Evolutionary conservation across 2,888 invertebrate species (phyloP), one percentile per base, ranked within the genome.

Genomic region (Odontocolon sp.): DNA sequence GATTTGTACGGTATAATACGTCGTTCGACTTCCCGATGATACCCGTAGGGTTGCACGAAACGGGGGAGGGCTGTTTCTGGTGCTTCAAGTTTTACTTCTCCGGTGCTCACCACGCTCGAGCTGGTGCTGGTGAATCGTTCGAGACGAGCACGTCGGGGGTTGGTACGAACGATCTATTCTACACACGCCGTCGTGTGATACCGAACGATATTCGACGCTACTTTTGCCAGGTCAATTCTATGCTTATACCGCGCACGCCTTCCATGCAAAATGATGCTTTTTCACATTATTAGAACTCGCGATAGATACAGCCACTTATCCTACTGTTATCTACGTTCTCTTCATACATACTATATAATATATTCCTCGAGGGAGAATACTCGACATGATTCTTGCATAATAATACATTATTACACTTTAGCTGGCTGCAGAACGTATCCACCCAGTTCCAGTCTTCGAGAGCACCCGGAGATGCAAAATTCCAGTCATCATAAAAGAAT

Each of bases 111-210:
- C 11, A 50, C 33, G 42, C n/a, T 59, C 18, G 2, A 21, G 11
- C 57, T 45, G 47, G 40, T 40, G 9, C n/a, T 11, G 31, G n/a
- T 18, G 47, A 45, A 52, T 40, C 64, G 59, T 67, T 54, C 31
- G 45, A 38, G 50, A 40, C 50, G 47, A 66, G 63, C 56, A 74
- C 36, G 59, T 73, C 75, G 73, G 79, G 69, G 73, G 72, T 79
- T 80, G 80, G 80, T 79, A 80, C 80, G 80, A 77, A 79, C 77
- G 64, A 73, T 76, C 61, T 69, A 50, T 66, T 61, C 54, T 52
- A 72, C 79, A 77, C 75, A 71, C 71, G 59, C 69, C 54, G 47
- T 70, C 71, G 71, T 71, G 56, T 16, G 33, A 56, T 67, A 31
- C 71, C 61, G 11, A 76, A 63, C 76, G 56, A 71, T 63, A 71